These are phyloP conservation scores for Bryconaethiops microstoma DNA, from an alignment of 2,797 vertebrate genomes.

Conservation along the genomic window DNA sequence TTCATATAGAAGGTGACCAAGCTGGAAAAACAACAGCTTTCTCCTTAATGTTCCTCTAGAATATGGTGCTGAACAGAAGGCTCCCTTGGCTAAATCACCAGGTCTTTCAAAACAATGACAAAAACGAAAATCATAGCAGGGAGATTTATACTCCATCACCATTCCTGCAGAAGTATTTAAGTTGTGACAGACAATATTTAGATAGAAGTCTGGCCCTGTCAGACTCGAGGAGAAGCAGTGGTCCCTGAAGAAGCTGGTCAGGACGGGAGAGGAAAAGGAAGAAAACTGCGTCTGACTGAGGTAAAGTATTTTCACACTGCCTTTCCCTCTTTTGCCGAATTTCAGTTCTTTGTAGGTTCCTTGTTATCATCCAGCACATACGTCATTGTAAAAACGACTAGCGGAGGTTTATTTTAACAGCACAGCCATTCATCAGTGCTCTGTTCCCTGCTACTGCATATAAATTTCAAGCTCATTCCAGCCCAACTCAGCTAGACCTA, in stretches of 20 bases:
- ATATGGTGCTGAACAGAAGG: not conserved
- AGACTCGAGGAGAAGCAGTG: slow-evolving; percentile 63
- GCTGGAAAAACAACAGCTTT: not conserved
- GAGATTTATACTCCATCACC: slow-evolving; percentile 61
- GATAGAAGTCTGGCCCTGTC: slow-evolving; percentile 68
- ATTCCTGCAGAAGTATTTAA: slow-evolving; percentile 72
- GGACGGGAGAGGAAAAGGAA: slow-evolving; percentile 39
- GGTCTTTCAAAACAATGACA: slow-evolving; percentile 41
- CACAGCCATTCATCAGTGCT: slow-evolving; percentile 65
- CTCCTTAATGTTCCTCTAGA: not conserved
- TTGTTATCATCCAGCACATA: slow-evolving; percentile 60
- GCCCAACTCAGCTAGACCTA: not conserved
- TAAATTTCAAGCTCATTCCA: slow-evolving; percentile 56
- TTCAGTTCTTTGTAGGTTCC: slow-evolving; percentile 43
- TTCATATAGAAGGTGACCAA: too few relatives aligned
- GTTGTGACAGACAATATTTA: slow-evolving; percentile 75
- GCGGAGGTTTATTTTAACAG: slow-evolving; percentile 69
- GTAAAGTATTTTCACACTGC: slow-evolving; percentile 47
- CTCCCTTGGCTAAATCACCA: not conserved
- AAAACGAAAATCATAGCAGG: slow-evolving; percentile 59
- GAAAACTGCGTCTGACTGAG: slow-evolving; percentile 37
- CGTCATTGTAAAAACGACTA: slow-evolving; percentile 71
- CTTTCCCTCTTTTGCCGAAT: slow-evolving; percentile 34
- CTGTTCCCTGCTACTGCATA: slow-evolving; percentile 64
- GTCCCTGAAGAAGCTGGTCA: slow-evolving; percentile 55